A percentile compares a stretch with the other conserved stretches of the same genome.
These are phyloP conservation scores for Menura novaehollandiae DNA, from an alignment of 2,113 vertebrate genomes.

Conservation along the genomic window DNA sequence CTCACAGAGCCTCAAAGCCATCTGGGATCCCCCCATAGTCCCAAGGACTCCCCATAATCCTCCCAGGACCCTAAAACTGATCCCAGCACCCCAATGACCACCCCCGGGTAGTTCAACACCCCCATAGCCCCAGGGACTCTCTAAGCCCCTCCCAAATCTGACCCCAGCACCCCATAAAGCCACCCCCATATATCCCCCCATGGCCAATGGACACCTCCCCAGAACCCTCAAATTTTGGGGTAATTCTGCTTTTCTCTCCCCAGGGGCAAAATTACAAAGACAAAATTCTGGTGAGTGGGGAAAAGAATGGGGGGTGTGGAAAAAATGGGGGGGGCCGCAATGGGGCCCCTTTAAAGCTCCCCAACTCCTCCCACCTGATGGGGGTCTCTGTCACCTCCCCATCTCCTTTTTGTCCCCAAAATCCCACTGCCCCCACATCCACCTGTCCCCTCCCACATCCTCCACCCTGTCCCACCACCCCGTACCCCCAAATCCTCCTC, in stretches of 20 bases:
- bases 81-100: no score
- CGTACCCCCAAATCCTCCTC: no score
- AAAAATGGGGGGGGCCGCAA: background rate
- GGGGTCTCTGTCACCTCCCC: background rate
- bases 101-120: no score
- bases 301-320: no score
- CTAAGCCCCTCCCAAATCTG: no score
- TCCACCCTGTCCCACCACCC: no score
- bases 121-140: background rate
- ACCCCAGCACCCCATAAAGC: no score
- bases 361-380: background rate
- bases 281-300: background rate
- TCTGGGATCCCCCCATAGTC: background rate
- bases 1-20: background rate
- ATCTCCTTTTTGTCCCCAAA: no score
- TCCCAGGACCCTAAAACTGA: background rate
- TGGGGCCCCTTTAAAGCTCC: no score
- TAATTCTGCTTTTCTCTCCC: background rate
- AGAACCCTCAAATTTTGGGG: background rate
- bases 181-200: no score
- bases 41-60: background rate
- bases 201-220: background rate
- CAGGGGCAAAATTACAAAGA: background rate
- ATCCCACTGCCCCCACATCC: no score
- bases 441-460: no score